Conservation (phyloP, 2,113 vertebrate genomes). For the Leiothrix lutea region DNA sequence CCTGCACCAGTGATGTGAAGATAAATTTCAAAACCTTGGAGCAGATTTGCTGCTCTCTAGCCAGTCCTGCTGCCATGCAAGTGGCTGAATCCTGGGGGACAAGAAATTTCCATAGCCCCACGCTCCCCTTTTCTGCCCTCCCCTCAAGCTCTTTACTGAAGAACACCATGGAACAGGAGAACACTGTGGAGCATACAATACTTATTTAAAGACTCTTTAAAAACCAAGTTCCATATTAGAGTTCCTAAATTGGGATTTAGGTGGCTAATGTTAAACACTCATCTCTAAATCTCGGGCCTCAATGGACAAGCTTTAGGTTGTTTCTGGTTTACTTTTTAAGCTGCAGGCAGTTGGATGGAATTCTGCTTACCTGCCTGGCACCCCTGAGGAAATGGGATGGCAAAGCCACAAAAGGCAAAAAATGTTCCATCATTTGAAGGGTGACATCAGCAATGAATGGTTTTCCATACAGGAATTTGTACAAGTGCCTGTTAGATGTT, state of each 20-base stretch:
- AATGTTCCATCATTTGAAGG: background rate
- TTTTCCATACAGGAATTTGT: background rate
- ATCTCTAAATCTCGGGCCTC: background rate
- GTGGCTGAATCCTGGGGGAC: background rate
- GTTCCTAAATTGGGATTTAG: background rate
- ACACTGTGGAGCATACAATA: background rate
- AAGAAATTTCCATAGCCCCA: background rate
- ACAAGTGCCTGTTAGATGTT: background rate
- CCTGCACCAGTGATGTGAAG: background rate
- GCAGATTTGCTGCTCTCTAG: background rate
- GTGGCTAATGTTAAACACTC: background rate
- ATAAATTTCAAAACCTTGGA: background rate
- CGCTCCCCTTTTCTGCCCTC: background rate
- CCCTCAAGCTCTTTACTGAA: rapidly evolving
- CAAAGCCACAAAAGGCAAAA: background rate
- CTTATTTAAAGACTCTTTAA: background rate
- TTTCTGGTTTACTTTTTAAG: background rate
- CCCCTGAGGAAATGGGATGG: background rate
- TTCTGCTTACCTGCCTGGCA: slow-evolving; percentile 34
- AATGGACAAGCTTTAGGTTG: background rate
- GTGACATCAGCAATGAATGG: background rate
- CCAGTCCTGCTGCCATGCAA: background rate
- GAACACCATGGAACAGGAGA: background rate
- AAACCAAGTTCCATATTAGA: background rate
- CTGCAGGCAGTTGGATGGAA: background rate